Conservation (phyloP, 2,113 vertebrate genomes). For the Pseudolaguvia tuberculata region DNA sequence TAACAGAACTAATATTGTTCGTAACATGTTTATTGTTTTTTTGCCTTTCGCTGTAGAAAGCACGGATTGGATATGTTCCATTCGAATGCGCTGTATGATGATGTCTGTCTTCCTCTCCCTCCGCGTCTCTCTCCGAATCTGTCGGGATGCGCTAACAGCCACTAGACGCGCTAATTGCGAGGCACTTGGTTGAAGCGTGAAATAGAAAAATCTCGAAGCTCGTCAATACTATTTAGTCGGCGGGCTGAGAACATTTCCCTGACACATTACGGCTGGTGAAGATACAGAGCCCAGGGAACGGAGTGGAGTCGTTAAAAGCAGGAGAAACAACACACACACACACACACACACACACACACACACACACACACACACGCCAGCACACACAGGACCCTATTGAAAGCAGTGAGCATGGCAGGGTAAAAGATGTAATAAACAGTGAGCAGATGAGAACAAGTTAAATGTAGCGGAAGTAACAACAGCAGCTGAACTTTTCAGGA, state of each 20-base stretch:
- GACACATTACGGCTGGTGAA: too few species aligned
- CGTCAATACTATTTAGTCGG: conserved; percentile 55
- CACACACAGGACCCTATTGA: background rate
- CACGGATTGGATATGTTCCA: background rate
- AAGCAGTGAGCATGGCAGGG: background rate
- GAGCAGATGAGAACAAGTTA: background rate
- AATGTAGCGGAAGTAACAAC: background rate
- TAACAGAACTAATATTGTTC: background rate
- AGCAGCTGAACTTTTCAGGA: background rate
- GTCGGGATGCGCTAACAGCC: conserved; percentile 47
- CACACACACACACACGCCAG: background rate
- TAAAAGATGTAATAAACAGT: conserved; percentile 1
- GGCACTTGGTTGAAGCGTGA: conserved; percentile 56
- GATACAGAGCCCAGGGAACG: too few species aligned
- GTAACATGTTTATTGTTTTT: background rate
- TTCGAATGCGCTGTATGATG: background rate
- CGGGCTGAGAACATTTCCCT: conserved; percentile 45
- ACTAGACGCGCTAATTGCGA: conserved; percentile 54
- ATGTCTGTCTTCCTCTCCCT: conserved; percentile 4
- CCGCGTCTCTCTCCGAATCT: conserved; percentile 46
- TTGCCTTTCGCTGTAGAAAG: conserved; percentile 1
- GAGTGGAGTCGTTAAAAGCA: too few species aligned
- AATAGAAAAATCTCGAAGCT: conserved; percentile 59
- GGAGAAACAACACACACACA: too few species aligned
- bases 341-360: background rate